These are phyloP conservation scores for Arenaria interpres DNA, from an alignment of 2,113 vertebrate species.

Conservation along the genomic window DNA sequence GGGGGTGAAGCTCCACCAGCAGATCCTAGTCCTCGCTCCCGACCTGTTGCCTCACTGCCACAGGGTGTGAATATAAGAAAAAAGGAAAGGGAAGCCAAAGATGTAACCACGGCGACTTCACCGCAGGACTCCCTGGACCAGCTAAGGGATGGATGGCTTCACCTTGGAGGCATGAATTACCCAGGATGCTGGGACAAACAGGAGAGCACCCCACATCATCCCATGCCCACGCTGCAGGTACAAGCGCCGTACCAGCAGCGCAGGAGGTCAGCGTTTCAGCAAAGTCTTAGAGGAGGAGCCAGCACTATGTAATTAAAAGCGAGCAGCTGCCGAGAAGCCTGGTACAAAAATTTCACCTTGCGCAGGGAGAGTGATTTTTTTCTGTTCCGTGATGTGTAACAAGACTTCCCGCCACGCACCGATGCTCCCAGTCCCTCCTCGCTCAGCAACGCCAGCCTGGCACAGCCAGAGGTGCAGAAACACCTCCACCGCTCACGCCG, in stretches of 20 bases:
- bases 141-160: neutral
- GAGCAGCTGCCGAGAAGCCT: neutral
- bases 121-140: neutral
- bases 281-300: neutral
- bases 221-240: rapidly evolving
- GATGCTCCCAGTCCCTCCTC: neutral
- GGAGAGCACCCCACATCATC: neutral
- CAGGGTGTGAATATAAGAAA: rapidly evolving
- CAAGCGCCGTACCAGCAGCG: rapidly evolving
- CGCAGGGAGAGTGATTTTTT: neutral
- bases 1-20: neutral
- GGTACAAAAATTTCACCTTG: neutral
- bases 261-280: neutral
- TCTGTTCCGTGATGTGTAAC: neutral
- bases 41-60: neutral
- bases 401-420: neutral
- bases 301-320: neutral
- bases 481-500: neutral
- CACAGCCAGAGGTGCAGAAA: neutral
- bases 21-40: neutral
- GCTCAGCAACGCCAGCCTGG: neutral
- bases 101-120: neutral
- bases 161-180: neutral
- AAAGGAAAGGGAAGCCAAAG: neutral
- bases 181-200: neutral